phyloP scores from a whole-genome alignment of 2,888 invertebrate genomes.

The Cerastoderma edule region DNA sequence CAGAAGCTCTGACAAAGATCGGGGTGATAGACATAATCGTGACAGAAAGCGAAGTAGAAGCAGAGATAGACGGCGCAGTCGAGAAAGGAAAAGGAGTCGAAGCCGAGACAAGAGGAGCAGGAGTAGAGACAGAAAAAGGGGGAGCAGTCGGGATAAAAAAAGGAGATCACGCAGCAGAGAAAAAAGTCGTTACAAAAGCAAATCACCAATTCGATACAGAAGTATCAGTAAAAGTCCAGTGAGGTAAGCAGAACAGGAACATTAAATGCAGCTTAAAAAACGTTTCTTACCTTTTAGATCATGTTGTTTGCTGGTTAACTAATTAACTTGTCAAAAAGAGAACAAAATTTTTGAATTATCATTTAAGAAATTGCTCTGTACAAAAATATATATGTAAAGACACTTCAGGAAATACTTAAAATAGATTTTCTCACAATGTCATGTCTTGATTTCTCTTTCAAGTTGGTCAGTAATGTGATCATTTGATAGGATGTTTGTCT shows the following conservation, averaged over 20 bases:
- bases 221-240: constrained; percentile 75
- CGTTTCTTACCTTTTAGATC: too few species aligned
- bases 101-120: constrained; percentile 35
- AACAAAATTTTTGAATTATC: too few species aligned
- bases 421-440: too few species aligned
- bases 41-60: constrained; percentile 30
- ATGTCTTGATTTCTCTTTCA: too few species aligned
- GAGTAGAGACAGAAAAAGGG: constrained; percentile 81
- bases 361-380: too few species aligned
- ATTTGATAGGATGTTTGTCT: too few species aligned
- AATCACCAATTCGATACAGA: constrained; percentile 66
- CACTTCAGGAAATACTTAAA: too few species aligned
- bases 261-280: too few species aligned
- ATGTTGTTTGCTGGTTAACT: too few species aligned
- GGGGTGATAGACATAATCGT: constrained; percentile 22
- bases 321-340: too few species aligned
- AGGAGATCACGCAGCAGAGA: constrained; percentile 57
- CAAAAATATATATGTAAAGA: too few species aligned
- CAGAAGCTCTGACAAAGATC: constrained; percentile 27
- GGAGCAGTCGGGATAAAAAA: constrained; percentile 79
- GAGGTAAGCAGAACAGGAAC: constrained; percentile 59
- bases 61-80: constrained; percentile 59
- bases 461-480: too few species aligned
- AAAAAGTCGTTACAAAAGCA: constrained; percentile 49
- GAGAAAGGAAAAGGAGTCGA: constrained; percentile 48